These are phyloP conservation scores for Athene cunicularia DNA, from an alignment of 2,113 vertebrate genomes.

Conservation along the genomic window DNA sequence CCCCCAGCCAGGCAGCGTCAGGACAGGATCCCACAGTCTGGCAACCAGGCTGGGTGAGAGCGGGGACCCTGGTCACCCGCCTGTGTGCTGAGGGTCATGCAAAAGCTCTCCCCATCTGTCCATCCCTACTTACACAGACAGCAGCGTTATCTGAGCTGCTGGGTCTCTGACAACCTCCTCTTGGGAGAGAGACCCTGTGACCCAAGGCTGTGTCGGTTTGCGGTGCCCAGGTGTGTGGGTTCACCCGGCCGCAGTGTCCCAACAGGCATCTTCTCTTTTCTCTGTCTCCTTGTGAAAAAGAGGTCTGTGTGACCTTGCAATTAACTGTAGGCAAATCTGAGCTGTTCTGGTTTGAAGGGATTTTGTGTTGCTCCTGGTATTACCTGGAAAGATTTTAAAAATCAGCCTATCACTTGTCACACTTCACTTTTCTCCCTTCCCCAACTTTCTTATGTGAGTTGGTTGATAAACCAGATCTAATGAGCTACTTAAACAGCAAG, in stretches of 20 bases:
- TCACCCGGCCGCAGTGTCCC: neutral
- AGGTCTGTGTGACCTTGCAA: neutral
- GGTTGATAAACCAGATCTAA: slow-evolving; percentile 13
- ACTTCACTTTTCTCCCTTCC: neutral
- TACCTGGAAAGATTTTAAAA: neutral
- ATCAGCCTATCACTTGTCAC: neutral
- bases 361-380: neutral
- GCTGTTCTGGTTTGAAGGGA: neutral
- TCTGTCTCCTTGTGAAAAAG: neutral
- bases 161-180: neutral
- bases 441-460: neutral
- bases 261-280: neutral
- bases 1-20: accelerated
- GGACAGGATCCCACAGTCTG: neutral
- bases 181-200: too few species aligned
- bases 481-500: slow-evolving; percentile 31
- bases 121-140: neutral
- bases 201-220: accelerated
- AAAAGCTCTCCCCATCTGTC: neutral
- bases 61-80: accelerated
- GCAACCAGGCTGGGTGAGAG: neutral
- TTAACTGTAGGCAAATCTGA: neutral
- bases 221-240: too few species aligned
- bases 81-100: neutral
- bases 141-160: neutral